These are phyloP conservation scores for Myotis planiceps DNA, from an alignment of 2,797 vertebrate genomes.

Conservation along the genomic window DNA sequence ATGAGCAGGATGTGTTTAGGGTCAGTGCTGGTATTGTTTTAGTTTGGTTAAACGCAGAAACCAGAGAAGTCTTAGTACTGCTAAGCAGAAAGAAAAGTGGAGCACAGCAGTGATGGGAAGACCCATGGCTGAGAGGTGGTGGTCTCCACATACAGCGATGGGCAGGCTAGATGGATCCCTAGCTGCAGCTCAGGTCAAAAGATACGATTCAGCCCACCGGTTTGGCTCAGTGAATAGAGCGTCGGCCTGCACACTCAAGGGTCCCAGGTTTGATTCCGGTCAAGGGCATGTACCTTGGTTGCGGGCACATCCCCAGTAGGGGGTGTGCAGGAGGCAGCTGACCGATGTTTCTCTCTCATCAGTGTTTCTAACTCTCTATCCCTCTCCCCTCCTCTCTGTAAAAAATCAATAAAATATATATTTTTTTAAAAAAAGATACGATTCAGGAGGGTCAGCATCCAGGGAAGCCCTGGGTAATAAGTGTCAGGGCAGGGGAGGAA, in stretches of 20 bases:
- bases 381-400: too few species aligned
- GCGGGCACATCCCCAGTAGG: too few species aligned
- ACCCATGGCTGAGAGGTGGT: neutral
- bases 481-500: neutral
- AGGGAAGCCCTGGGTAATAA: neutral
- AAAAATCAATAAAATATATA: too few species aligned
- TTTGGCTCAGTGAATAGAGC: too few species aligned
- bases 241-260: too few species aligned
- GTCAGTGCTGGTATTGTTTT: neutral
- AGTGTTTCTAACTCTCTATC: too few species aligned
- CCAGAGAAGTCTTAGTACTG: neutral
- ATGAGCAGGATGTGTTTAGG: neutral
- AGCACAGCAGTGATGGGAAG: neutral
- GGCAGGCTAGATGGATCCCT: neutral
- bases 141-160: fast-evolving
- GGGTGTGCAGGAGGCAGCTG: too few species aligned
- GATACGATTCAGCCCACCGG: neutral
- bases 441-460: neutral
- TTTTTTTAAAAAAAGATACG: neutral
- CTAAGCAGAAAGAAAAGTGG: neutral
- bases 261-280: too few species aligned
- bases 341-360: too few species aligned
- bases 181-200: neutral
- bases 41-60: neutral
- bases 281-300: too few species aligned